Conservation (phyloP, 1,140 invertebrate species). For the Rhyzopertha dominica region DNA sequence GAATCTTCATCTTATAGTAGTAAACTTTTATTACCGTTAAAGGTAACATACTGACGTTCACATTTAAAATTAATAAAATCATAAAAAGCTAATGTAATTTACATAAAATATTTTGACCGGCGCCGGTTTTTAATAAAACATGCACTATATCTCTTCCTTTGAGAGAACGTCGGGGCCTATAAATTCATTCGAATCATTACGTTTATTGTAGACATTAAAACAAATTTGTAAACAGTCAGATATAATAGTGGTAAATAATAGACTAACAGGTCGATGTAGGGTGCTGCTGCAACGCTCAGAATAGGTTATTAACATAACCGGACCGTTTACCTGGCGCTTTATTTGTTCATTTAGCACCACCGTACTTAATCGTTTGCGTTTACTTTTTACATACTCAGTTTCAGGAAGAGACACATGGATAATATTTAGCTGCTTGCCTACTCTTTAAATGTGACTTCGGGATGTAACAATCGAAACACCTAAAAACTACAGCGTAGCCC, state of each 20-base stretch:
- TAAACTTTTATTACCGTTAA: no score
- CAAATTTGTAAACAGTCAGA: slow-evolving; percentile 27
- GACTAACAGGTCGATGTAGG: slow-evolving; percentile 3
- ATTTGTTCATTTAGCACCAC: no score
- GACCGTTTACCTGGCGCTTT: no score
- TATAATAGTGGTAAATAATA: slow-evolving; percentile 18
- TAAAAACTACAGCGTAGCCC: no score
- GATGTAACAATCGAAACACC: no score
- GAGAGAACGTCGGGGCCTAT: slow-evolving; percentile 9
- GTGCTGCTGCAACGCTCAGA: slow-evolving; percentile 8
- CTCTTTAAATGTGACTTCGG: no score
- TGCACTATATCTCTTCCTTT: slow-evolving; percentile 15
- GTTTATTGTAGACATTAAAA: slow-evolving; percentile 25
- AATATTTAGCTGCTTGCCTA: no score
- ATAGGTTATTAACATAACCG: slow-evolving; percentile 21
- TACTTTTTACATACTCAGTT: no score
- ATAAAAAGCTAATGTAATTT: slow-evolving; percentile 16
- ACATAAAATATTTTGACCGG: slow-evolving; percentile 10
- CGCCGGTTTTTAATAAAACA: slow-evolving; percentile 24
- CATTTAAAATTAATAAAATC: slow-evolving; percentile 11
- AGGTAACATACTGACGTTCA: no score
- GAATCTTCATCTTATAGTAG: no score
- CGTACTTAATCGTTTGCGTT: no score
- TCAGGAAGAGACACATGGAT: no score
- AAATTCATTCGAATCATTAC: slow-evolving; percentile 26